Evolutionary conservation across 2,797 vertebrate species (phyloP).

Genomic region (Phylloscopus collybita): DNA sequence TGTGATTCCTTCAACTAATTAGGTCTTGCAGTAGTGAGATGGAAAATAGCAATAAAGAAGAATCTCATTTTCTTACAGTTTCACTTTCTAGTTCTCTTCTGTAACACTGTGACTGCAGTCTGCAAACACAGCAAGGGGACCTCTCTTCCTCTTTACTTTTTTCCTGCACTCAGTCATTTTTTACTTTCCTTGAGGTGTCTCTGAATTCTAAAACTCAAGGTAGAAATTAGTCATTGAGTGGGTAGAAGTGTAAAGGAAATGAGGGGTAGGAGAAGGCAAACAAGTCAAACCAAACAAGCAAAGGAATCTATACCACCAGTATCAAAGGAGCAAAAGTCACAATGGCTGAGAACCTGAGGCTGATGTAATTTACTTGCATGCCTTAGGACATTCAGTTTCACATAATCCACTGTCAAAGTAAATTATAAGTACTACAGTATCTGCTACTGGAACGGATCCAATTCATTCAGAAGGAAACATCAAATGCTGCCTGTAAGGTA

Average conservation of each 20-base stretch:
- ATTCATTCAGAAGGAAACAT: conserved; percentile 52
- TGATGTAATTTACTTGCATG: conserved; percentile 21
- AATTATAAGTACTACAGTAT: conserved; percentile 60
- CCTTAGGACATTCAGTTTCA: conserved; percentile 42
- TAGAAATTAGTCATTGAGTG: not conserved
- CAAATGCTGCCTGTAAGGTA: conserved; percentile 28
- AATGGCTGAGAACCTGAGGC: not conserved
- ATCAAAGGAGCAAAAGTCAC: conserved; percentile 5
- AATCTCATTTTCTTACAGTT: not conserved
- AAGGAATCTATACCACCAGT: not conserved
- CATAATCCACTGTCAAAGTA: conserved; percentile 38
- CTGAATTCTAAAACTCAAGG: not conserved
- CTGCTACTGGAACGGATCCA: conserved; percentile 23
- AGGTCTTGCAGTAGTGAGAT: not conserved
- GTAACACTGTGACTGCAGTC: not conserved
- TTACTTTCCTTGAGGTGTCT: not conserved
- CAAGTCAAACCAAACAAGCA: not conserved
- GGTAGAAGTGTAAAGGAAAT: not conserved
- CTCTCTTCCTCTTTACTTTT: not conserved
- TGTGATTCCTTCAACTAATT: not conserved
- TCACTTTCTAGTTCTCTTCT: not conserved
- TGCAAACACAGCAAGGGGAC: not conserved
- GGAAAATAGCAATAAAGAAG: not conserved
- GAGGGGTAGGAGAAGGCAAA: not conserved
- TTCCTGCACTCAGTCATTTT: not conserved